Evolutionary conservation across 2,113 vertebrate genomes (phyloP).

Genomic region (Ctenomys sociabilis): DNA sequence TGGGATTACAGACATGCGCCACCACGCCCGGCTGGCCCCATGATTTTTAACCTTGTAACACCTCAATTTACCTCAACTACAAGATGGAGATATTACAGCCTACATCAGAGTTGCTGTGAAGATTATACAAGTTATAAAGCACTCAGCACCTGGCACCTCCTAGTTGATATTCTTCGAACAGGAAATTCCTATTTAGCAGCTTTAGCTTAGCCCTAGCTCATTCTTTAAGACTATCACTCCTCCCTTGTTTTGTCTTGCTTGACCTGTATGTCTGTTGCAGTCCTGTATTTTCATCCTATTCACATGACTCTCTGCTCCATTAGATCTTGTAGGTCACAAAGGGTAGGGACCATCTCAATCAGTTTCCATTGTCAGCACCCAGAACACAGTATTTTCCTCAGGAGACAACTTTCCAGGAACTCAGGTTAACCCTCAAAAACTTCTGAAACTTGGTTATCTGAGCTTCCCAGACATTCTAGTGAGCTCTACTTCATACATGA

Average conservation of each 20-base stretch:
- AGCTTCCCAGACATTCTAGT: not conserved
- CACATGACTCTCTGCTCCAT: not conserved
- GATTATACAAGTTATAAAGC: not conserved
- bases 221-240: not conserved
- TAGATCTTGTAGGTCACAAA: not conserved
- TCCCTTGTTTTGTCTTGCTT: not conserved
- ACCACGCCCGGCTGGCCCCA: no score
- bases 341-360: not conserved
- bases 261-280: not conserved
- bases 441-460: not conserved
- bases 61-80: not conserved
- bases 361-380: slow-evolving; percentile 4
- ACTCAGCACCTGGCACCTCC: not conserved
- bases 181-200: not conserved
- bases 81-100: not conserved
- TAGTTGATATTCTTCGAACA: not conserved
- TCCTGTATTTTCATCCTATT: not conserved
- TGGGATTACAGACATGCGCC: no score
- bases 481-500: not conserved
- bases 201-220: not conserved
- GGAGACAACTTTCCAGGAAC: slow-evolving; percentile 25
- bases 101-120: not conserved
- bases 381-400: slow-evolving; percentile 30
- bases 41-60: not conserved
- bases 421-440: not conserved